Base-by-base conservation (phyloP, 2,888 invertebrate genomes). In the Macrophya annulata region DNA sequence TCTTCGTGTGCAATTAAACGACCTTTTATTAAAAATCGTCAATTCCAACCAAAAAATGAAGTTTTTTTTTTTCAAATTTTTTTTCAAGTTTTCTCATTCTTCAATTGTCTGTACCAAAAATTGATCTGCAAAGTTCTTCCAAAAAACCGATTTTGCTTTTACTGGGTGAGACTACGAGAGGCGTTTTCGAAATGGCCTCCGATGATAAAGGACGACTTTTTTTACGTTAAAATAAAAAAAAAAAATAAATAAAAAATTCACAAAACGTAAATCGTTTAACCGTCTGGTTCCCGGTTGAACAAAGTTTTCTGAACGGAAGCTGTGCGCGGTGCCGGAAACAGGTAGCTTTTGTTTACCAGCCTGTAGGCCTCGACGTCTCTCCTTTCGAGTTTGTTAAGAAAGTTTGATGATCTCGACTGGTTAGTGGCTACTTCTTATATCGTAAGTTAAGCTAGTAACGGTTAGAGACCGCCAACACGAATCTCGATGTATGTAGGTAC, bases 401-500 rank as follows among this genome's bases (percentile, higher is more conserved):
- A 40, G 43, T 51, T n/a, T 55, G 77, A 55, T 77, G 17, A 77
- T 55, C 77, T 55, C 55, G 17, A 77, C 55, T 17, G 77, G 77
- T 55, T 77, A 55, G 55, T 77, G 77, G 81, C 31, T 81, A n/a
- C 59, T 81, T 51, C 12, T 40, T 62, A 21, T 45, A 0, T 17
- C n/a, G 55, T 55, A n/a, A 51, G 51, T 37, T 51, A 10, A 51
- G 37, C 31, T 17, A n/a, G 48, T 77, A 55, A 77, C 43, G 45
- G 81, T 81, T 62, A 62, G 45, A 74, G 43, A 81, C 37, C 81
- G 81, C 81, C 81, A 81, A 81, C 81, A 81, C 81, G 25, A 12
- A 51, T 51, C 45, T 48, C 12, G 72, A 6, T 12, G 40, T 40
- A 10, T 71, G 40, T 71, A 40, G 37, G 17, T 71, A 71, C 71